Percentiles rank a stretch among this genome's conserved stretches.
phyloP scores from a whole-genome alignment of 2,888 invertebrate genomes.

The Arrhopalites spinosus region DNA sequence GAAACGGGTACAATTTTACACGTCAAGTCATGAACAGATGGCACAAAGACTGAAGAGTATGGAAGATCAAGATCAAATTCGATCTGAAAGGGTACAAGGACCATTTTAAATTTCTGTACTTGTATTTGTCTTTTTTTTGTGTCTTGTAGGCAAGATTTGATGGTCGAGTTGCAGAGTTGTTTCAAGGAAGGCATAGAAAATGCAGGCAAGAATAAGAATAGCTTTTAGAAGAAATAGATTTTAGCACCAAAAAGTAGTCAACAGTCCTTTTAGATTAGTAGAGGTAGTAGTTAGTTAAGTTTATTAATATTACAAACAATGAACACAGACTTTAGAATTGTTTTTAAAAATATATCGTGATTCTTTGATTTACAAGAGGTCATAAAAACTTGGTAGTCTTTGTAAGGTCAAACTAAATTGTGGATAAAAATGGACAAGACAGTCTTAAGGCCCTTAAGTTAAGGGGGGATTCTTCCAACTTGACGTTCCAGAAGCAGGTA shows the following conservation, averaged over 20 bases:
- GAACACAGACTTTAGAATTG: too few species aligned
- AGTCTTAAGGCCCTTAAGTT: too few species aligned
- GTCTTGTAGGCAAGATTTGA: slow-evolving; percentile 54
- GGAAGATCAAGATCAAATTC: slow-evolving; percentile 52
- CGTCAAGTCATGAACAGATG: slow-evolving; percentile 53
- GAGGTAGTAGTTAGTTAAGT: slow-evolving; percentile 3
- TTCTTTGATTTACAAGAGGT: too few species aligned
- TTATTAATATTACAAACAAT: too few species aligned
- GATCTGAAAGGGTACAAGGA: slow-evolving; percentile 52
- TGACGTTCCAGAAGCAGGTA: too few species aligned
- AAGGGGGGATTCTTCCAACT: too few species aligned
- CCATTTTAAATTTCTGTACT: slow-evolving; percentile 8
- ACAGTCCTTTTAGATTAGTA: slow-evolving; percentile 33
- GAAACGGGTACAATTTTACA: slow-evolving; percentile 54
- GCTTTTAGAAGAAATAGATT: neutral
- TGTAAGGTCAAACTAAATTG: too few species aligned
- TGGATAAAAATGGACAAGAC: too few species aligned
- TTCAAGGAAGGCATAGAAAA: slow-evolving; percentile 36
- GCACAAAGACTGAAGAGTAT: slow-evolving; percentile 50
- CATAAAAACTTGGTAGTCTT: too few species aligned
- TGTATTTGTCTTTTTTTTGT: slow-evolving; percentile 14
- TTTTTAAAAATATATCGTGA: too few species aligned
- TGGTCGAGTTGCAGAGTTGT: slow-evolving; percentile 56
- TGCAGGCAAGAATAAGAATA: slow-evolving; percentile 22
- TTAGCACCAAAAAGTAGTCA: slow-evolving; percentile 37